Evolutionary conservation across 2,113 vertebrate species (phyloP).

Genomic region (Podocnemis expansa): DNA sequence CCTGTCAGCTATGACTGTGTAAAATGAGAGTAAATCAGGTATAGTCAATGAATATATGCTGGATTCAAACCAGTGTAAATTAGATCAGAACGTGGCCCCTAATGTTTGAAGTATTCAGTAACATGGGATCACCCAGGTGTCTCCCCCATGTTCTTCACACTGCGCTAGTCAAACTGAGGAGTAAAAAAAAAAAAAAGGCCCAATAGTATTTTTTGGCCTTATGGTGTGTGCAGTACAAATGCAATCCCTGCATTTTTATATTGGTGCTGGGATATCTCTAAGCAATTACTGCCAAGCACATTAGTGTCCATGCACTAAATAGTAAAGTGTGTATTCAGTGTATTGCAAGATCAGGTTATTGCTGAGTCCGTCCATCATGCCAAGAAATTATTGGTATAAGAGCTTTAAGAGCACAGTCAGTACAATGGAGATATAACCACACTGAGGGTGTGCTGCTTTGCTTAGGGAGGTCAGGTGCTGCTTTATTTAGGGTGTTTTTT

Average conservation of each 20-base stretch:
- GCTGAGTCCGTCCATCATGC: slow-evolving; percentile 76
- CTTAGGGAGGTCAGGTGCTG: neutral
- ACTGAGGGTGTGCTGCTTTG: neutral
- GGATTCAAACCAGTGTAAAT: neutral
- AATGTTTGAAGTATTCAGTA: neutral
- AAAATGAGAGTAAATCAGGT: slow-evolving; percentile 35
- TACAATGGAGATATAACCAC: slow-evolving; percentile 31
- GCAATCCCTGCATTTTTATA: slow-evolving; percentile 70
- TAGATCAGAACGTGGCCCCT: neutral
- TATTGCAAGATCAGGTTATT: slow-evolving; percentile 66
- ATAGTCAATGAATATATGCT: neutral
- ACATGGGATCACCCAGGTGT: neutral
- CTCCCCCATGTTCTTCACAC: neutral
- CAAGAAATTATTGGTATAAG: slow-evolving; percentile 69
- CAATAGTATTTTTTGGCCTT: neutral
- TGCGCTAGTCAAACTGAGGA: slow-evolving; percentile 52
- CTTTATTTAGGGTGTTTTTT: slow-evolving; percentile 2
- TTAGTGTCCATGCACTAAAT: slow-evolving; percentile 72
- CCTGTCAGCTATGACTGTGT: neutral
- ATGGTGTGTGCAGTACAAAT: slow-evolving; percentile 33
- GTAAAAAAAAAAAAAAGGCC: slow-evolving; percentile 31
- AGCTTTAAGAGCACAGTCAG: slow-evolving; percentile 62
- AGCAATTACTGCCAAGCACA: slow-evolving; percentile 74
- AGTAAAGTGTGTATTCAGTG: slow-evolving; percentile 78
- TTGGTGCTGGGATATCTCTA: slow-evolving; percentile 67